Evolutionary conservation across 64 coral and sea anemone species (phyloP).

Genomic region (Trachythela sp.): DNA sequence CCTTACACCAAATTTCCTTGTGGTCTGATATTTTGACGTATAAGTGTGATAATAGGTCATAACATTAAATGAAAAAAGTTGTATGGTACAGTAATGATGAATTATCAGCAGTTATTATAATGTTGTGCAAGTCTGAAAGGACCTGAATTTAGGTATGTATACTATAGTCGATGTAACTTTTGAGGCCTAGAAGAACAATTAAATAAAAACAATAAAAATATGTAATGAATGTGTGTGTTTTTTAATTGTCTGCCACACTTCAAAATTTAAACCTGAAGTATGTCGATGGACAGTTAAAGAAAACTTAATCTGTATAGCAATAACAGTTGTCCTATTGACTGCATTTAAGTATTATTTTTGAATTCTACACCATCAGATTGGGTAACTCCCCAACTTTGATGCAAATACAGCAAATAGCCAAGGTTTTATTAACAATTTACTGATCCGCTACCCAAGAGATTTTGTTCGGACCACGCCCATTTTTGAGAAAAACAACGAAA

Average conservation of each 20-base stretch:
- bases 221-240: background rate
- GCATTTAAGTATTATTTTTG: background rate
- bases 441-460: background rate
- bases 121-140: background rate
- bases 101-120: background rate
- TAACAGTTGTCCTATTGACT: background rate
- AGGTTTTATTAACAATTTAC: background rate
- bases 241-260: background rate
- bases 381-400: background rate
- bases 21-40: too few species aligned
- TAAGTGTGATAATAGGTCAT: too few species aligned
- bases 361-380: slow-evolving; percentile 14
- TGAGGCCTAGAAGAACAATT: slow-evolving; percentile 2
- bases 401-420: background rate
- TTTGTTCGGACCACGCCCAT: background rate
- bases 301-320: background rate
- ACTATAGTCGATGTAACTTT: background rate
- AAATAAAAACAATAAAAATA: background rate
- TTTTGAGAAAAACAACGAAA: background rate
- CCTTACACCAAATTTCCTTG: too few species aligned
- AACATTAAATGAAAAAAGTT: too few species aligned
- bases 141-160: background rate
- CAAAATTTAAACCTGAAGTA: background rate
- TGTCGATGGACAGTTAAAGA: background rate
- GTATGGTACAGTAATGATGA: background rate